Evolutionary conservation across 2,113 vertebrate species (phyloP), one percentile per base, ranked within the genome.

Genomic region (Sinosuthora webbiana): DNA sequence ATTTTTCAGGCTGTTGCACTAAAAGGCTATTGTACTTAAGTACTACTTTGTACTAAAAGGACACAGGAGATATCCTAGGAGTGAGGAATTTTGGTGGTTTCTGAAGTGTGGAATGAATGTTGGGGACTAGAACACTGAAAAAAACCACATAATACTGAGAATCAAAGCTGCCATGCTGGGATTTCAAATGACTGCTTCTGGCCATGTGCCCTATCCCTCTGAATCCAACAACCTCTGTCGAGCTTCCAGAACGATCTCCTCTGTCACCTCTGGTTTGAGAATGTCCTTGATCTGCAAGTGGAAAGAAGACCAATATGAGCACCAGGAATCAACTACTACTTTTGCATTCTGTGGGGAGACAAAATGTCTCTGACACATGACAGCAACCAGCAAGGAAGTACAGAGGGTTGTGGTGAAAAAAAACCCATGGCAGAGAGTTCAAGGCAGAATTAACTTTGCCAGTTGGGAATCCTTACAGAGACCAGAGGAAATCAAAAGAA

Each of bases 261-360:
- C 99, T 98, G 98, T 98, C 91, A 99, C 97, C 89, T 99, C 99
- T 50, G 98, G 98, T 93, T 99, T 99, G 93, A 99, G 96, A 96
- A 99, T 98, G 95, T 99, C 99, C 96, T 99, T 99, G 95, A 99
- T 99, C 99, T 99, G 94, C 42, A 97, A 70, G n/a, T 53, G 39
- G 69, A 93, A 91, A 69, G 44, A 94, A 81, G 9, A 83, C 56
- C 12, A 83, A 22, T 8, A 8, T 17, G 21, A 63, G 78, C 78
- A 93, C 41, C 30, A 64, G 75, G 67, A 63, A 71, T 13, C 49
- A 84, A 67, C 20, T 9, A 24, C 37, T 64, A 16, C 42, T 81
- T 47, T 9, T 62, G 28, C 23, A 28, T 16, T 45, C 42, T 3
- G 8, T 37, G 52, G 25, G 39, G 28, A 76, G 15, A 82, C 33